A percentile compares a stretch with the other conserved stretches of the same genome.
phyloP scores from a whole-genome alignment of 2,888 invertebrate genomes.

The Hylaea fasciaria region DNA sequence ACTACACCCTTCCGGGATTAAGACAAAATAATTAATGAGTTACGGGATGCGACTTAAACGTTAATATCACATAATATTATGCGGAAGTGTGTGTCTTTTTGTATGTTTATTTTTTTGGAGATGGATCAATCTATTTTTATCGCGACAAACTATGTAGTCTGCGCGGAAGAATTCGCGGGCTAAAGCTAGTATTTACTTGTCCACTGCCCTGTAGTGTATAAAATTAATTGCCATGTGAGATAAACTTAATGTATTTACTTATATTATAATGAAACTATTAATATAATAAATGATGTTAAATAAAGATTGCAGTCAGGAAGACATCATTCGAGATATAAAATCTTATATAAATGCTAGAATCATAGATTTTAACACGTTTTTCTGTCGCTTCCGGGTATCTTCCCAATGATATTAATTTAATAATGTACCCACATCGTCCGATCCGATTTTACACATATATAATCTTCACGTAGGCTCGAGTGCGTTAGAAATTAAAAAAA shows the following conservation, averaged over 20 bases:
- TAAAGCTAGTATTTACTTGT: too few species aligned
- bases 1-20: background rate
- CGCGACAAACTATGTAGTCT: too few species aligned
- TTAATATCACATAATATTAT: too few species aligned
- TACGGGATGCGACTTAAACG: too few species aligned
- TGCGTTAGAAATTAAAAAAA: too few species aligned
- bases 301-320: slow-evolving; percentile 26
- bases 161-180: too few species aligned
- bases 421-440: background rate
- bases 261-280: slow-evolving; percentile 6
- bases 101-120: too few species aligned
- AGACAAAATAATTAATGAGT: too few species aligned
- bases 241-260: background rate
- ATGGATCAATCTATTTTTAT: too few species aligned
- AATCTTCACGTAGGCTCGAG: too few species aligned
- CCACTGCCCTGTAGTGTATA: too few species aligned
- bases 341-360: slow-evolving; percentile 14
- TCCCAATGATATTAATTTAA: slow-evolving; percentile 2
- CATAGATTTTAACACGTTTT: slow-evolving; percentile 19
- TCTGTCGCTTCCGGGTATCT: slow-evolving; percentile 14
- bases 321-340: slow-evolving; percentile 20
- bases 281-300: slow-evolving; percentile 25
- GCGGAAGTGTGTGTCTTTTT: too few species aligned
- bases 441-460: background rate
- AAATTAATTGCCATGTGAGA: background rate